Base-by-base conservation (phyloP, 1,140 invertebrate genomes). In the Drosophila repletoides region DNA sequence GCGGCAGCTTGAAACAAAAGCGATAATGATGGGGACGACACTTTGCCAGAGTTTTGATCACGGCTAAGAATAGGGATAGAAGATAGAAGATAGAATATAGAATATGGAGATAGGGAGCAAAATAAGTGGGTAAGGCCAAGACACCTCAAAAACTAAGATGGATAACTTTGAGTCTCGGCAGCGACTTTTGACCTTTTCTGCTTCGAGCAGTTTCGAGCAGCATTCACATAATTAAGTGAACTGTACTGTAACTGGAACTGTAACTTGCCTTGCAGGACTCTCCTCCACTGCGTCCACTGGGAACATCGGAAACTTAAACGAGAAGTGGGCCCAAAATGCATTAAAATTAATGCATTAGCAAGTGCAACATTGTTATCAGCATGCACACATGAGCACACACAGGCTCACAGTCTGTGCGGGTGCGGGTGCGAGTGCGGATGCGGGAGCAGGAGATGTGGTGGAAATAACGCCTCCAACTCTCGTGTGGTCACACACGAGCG, bases 321-420 rank as follows among this genome's bases (percentile, higher is more conserved):
- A 26, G 29, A 22, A 46, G 15, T 33, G 51, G 21, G 60, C 61
- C 73, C 58, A 84, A 84, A 84, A 76, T 83, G 70, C 79, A 83
- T 83, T 83, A 83, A 83, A 83, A 83, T 83, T 83, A 83, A 83
- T 83, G 79, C 79, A 83, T 83, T 83, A 83, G 79, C 79, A 84
- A 83, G 79, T 83, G 79, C 79, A 83, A 83, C 79, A 83, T 83
- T 83, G 79, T 83, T 83, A 83, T 83, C 79, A 83, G 79, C 60
- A 58, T 74, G 79, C 79, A 83, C 79, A 83, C 79, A 83, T 83
- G 79, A 83, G 66, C 68, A 81, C 73, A 77, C 76, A 81, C 61
- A 36, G 41, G 51, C 55, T 28, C 46, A 71, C 26, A 26, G 24
- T 14, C 17, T 22, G 2, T 12, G 29, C 15, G 7, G 9, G 10